These are phyloP conservation scores for Noturus placidus DNA, from an alignment of 2,113 vertebrate species.

Conservation along the genomic window DNA sequence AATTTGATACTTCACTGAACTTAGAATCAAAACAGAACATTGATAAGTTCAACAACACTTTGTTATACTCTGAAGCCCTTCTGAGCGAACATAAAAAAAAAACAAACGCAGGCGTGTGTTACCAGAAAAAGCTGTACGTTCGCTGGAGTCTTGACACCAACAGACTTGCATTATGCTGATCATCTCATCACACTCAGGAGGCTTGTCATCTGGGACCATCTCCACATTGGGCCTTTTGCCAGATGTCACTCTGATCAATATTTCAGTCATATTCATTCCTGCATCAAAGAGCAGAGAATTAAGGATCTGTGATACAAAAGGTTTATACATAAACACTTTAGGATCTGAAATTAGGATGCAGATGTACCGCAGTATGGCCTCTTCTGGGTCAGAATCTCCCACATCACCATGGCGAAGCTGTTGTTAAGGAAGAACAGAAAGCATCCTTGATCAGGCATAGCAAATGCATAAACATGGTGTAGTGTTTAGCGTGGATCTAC, in stretches of 20 bases:
- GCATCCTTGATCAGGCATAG: not conserved
- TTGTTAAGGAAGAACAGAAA: conserved; percentile 2
- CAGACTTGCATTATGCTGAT: conserved; percentile 79
- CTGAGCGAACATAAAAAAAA: not conserved
- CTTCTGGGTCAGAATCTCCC: conserved; percentile 87
- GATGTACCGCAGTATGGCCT: conserved; percentile 79
- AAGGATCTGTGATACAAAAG: conserved; percentile 1
- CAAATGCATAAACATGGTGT: not conserved
- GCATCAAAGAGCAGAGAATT: conserved; percentile 12
- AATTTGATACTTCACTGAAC: conserved; percentile 29
- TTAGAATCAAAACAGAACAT: not conserved
- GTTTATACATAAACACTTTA: not conserved
- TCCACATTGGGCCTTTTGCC: conserved; percentile 77
- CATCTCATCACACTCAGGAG: conserved; percentile 76
- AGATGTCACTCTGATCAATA: conserved; percentile 75
- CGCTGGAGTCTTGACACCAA: conserved; percentile 78
- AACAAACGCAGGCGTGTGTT: not conserved
- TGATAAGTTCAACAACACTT: not conserved
- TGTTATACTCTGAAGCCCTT: not conserved
- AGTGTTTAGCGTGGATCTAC: no score
- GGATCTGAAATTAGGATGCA: conserved; percentile 8
- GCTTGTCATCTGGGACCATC: conserved; percentile 69
- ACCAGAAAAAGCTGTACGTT: conserved; percentile 74
- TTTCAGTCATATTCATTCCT: conserved; percentile 79
- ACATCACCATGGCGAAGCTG: conserved; percentile 85